These are phyloP conservation scores for Ariolimax columbianus DNA, from an alignment of 2,888 invertebrate genomes.

Conservation along the genomic window DNA sequence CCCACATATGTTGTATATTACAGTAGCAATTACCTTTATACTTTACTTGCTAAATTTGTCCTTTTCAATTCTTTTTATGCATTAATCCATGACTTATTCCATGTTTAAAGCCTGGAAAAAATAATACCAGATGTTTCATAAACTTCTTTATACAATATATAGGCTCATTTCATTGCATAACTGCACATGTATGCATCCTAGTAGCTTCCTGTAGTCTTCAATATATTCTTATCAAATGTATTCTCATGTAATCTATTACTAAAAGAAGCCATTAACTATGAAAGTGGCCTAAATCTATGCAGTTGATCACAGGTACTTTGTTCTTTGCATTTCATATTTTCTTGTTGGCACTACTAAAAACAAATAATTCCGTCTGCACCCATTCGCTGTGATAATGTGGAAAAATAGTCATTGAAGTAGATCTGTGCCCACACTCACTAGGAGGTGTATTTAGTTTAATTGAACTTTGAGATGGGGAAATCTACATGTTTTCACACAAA, in stretches of 20 bases:
- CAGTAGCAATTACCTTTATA: background rate
- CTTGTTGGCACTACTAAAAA: background rate
- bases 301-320: constrained; percentile 5
- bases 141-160: too few relatives aligned
- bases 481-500: background rate
- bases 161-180: background rate
- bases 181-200: background rate
- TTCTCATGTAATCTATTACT: too few relatives aligned
- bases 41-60: background rate
- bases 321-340: background rate
- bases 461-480: too few relatives aligned
- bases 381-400: constrained; percentile 50
- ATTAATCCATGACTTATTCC: background rate
- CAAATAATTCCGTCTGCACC: constrained; percentile 6
- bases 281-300: constrained; percentile 23
- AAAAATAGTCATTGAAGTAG: constrained; percentile 32
- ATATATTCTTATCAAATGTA: background rate
- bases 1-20: background rate
- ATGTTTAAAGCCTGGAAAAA: background rate
- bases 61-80: background rate
- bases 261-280: background rate
- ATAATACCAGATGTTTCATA: too few relatives aligned
- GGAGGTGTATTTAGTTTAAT: too few relatives aligned
- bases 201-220: background rate
- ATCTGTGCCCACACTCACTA: background rate